Percentiles rank a stretch among this genome's conserved stretches.
Evolutionary conservation across 2,888 invertebrate species (phyloP).

Genomic region (Bursaphelenchus okinawaensis): DNA sequence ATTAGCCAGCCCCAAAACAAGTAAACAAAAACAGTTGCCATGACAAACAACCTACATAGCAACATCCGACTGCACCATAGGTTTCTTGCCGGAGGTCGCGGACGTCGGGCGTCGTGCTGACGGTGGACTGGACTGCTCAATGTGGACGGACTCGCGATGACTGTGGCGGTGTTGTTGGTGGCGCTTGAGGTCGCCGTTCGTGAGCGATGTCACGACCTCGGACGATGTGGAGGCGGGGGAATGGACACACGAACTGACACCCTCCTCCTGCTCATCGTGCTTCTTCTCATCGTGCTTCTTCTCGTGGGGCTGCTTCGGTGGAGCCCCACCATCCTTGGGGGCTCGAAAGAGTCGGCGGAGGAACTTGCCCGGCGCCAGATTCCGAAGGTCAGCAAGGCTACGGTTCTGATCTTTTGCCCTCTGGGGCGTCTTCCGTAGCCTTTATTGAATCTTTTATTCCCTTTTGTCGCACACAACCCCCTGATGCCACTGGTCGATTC

Average conservation of each 20-base stretch:
- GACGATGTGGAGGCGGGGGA: background rate
- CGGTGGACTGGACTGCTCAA: background rate
- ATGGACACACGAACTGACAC: background rate
- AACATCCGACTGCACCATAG: conserved; percentile 28
- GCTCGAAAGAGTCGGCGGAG: background rate
- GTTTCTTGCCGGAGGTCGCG: background rate
- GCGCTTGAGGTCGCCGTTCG: background rate
- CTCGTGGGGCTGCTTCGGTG: no score
- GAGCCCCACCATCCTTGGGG: background rate
- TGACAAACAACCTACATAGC: conserved; percentile 25
- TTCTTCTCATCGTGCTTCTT: background rate
- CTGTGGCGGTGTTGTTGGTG: background rate
- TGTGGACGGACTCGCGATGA: background rate
- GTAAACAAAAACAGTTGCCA: conserved; percentile 6
- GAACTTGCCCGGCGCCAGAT: background rate
- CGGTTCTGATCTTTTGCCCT: no score
- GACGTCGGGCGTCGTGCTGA: background rate
- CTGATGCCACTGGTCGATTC: no score
- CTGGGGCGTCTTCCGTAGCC: no score
- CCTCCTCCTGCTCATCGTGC: background rate
- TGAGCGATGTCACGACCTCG: background rate
- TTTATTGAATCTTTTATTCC: no score
- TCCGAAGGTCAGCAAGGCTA: background rate
- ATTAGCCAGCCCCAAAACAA: no score
- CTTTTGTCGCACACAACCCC: background rate